phyloP scores from a whole-genome alignment of 64 coral and sea anemone species.

The Dendrophyllia cribrosa region DNA sequence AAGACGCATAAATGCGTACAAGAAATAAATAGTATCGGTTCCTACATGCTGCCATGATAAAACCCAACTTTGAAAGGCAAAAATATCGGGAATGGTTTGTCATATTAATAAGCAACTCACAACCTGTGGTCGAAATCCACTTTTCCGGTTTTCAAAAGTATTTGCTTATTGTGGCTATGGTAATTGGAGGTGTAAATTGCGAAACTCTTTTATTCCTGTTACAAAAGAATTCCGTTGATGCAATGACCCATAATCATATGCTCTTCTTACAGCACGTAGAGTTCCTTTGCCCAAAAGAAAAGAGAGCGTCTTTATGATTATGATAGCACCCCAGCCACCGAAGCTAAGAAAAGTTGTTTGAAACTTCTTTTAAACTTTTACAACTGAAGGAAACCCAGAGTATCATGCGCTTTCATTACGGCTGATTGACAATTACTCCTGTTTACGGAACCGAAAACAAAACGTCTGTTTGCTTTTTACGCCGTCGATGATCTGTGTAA shows the following conservation, averaged over 20 bases:
- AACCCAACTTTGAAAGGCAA: too few species aligned
- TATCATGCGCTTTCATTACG: neutral
- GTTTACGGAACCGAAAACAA: conserved; percentile 11
- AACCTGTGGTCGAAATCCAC: neutral
- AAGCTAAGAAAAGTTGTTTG: neutral
- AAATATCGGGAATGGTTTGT: too few species aligned
- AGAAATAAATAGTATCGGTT: too few species aligned
- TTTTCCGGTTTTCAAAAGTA: conserved; percentile 31
- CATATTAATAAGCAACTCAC: too few species aligned
- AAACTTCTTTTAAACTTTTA: neutral
- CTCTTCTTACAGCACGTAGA: neutral
- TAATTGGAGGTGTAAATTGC: conserved; percentile 20
- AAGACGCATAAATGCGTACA: too few species aligned
- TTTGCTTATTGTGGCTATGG: conserved; percentile 4
- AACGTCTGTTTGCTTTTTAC: conserved; percentile 16
- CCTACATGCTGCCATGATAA: too few species aligned
- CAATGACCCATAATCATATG: neutral
- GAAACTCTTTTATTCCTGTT: conserved; percentile 5
- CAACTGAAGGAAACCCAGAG: neutral
- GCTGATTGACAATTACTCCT: conserved; percentile 8
- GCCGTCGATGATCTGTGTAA: neutral
- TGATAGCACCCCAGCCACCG: too few species aligned
- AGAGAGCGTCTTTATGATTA: neutral
- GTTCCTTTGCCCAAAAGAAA: neutral
- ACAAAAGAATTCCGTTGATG: conserved; percentile 41